Percentiles rank a stretch among this genome's conserved stretches.
These are phyloP conservation scores for Diarsia brunnea DNA, from an alignment of 2,888 invertebrate genomes.

Conservation along the genomic window DNA sequence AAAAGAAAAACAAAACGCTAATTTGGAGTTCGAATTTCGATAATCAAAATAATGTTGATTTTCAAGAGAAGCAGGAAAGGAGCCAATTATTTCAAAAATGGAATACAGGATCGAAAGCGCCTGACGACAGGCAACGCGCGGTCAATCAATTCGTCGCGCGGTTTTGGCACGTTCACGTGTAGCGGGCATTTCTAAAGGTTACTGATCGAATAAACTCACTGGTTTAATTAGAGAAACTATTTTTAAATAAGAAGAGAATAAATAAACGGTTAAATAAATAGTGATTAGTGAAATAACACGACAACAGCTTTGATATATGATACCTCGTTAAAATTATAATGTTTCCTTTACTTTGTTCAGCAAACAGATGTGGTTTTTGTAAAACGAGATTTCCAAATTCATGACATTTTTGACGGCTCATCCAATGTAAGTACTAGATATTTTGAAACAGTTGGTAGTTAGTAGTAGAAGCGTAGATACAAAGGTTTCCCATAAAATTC, in stretches of 20 bases:
- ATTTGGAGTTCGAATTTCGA: background rate
- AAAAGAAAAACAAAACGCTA: background rate
- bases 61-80: background rate
- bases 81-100: conserved; percentile 26
- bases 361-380: background rate
- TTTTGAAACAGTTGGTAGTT: conserved; percentile 14
- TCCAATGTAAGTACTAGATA: background rate
- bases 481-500: background rate
- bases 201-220: conserved; percentile 45
- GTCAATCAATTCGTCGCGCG: conserved; percentile 33
- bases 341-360: conserved; percentile 46
- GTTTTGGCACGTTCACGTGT: conserved; percentile 57
- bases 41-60: background rate
- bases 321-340: conserved; percentile 22
- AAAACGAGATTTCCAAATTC: background rate
- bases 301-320: conserved; percentile 11
- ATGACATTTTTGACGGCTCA: background rate
- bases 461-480: background rate
- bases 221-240: conserved; percentile 44
- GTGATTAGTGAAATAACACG: background rate
- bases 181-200: conserved; percentile 60
- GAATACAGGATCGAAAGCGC: background rate
- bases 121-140: conserved; percentile 4
- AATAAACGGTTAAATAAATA: conserved; percentile 23
- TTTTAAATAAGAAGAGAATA: conserved; percentile 47